These are phyloP conservation scores for Colletes gigas DNA, from an alignment of 1,140 invertebrate species.

Conservation along the genomic window DNA sequence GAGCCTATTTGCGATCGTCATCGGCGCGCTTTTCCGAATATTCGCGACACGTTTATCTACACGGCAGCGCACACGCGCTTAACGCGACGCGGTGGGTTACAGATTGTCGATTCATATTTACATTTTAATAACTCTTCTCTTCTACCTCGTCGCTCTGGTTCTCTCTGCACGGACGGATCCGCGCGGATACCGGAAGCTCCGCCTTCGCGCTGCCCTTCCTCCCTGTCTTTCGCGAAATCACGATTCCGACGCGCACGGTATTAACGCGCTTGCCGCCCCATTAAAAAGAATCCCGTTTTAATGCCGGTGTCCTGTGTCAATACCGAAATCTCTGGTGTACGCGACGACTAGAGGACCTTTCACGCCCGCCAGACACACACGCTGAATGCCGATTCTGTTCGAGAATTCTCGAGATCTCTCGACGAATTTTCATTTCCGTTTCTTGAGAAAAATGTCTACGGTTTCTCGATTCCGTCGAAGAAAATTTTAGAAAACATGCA, in stretches of 20 bases:
- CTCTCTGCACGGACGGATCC: slow-evolving; percentile 40
- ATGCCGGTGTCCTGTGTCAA: neutral
- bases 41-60: slow-evolving; percentile 60
- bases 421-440: too few relatives aligned
- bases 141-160: slow-evolving; percentile 54
- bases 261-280: slow-evolving; percentile 15
- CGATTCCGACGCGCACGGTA: neutral
- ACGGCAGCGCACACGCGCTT: slow-evolving; percentile 53
- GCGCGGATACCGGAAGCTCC: neutral
- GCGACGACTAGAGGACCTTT: neutral
- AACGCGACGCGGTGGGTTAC: slow-evolving; percentile 60
- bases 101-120: slow-evolving; percentile 72
- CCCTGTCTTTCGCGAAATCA: slow-evolving; percentile 16
- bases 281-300: slow-evolving; percentile 25
- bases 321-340: neutral
- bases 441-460: too few relatives aligned
- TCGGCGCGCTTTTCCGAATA: slow-evolving; percentile 43
- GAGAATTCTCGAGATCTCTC: neutral
- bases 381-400: neutral
- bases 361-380: neutral
- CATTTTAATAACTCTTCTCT: slow-evolving; percentile 71
- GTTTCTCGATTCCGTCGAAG: too few relatives aligned
- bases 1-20: slow-evolving; percentile 54
- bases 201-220: slow-evolving; percentile 12
- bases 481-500: too few relatives aligned